Conservation (phyloP, 2,113 vertebrate genomes). For the Gasterosteus nipponicus region DNA sequence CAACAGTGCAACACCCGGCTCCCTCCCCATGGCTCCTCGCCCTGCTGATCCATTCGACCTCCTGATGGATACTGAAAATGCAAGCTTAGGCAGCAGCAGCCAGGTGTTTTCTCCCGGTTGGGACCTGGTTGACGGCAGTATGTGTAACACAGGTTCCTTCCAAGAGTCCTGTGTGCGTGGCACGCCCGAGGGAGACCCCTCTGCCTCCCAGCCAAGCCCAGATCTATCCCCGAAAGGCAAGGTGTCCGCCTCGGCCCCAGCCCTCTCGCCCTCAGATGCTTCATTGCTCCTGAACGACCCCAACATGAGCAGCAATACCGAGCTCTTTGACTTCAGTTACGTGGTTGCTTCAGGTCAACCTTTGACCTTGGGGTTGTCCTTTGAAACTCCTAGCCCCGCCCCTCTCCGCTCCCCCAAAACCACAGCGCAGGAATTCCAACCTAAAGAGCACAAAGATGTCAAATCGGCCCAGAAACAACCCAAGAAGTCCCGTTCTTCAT, state of each 20-base stretch:
- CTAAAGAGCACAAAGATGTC: conserved; percentile 62
- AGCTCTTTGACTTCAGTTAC: conserved; percentile 62
- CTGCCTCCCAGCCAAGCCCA: conserved; percentile 57
- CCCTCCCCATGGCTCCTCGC: conserved; percentile 20
- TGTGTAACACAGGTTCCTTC: conserved; percentile 52
- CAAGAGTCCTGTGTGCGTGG: conserved; percentile 40
- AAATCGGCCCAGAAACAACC: conserved; percentile 57
- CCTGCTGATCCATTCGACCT: conserved; percentile 54
- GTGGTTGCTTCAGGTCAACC: conserved; percentile 13
- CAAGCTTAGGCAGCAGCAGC: conserved; percentile 32
- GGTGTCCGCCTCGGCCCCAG: conserved; percentile 72
- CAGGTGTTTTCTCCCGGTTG: conserved; percentile 37
- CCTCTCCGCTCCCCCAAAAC: conserved; percentile 78
- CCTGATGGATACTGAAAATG: conserved; percentile 62
- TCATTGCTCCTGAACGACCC: conserved; percentile 76
- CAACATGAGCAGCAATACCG: conserved; percentile 55
- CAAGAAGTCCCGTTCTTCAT: conserved; percentile 66
- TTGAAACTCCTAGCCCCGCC: conserved; percentile 65
- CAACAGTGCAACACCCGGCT: conserved; percentile 5
- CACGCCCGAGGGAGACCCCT: conserved; percentile 53
- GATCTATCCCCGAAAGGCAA: conserved; percentile 40
- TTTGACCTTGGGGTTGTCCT: conserved; percentile 52
- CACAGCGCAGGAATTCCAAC: conserved; percentile 62
- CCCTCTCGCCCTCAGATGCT: conserved; percentile 72
- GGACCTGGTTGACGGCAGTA: conserved; percentile 58